Percentiles rank a stretch among this genome's conserved stretches.
Conservation (phyloP, 1,140 invertebrate genomes). For the Nymphalis io region DNA sequence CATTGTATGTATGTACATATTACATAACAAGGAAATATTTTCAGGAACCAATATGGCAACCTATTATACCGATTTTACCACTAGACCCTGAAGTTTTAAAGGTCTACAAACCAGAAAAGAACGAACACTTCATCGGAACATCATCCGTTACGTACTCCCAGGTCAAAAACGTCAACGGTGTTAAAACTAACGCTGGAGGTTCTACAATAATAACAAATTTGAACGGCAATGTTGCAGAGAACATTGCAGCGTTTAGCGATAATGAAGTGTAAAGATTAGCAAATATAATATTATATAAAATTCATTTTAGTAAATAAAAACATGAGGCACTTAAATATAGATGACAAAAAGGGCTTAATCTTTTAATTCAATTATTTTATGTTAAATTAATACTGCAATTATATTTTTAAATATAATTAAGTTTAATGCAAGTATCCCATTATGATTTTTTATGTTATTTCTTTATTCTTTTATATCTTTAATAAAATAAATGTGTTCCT, state of each 20-base stretch:
- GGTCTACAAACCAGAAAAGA: constrained; percentile 24
- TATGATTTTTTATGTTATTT: too few relatives aligned
- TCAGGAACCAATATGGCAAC: constrained; percentile 30
- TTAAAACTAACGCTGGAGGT: constrained; percentile 24
- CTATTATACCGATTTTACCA: constrained; percentile 4
- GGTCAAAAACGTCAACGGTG: constrained; percentile 30
- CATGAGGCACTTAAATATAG: too few relatives aligned
- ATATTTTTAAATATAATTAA: too few relatives aligned
- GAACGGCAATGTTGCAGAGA: constrained; percentile 31
- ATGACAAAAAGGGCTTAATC: too few relatives aligned
- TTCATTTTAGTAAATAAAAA: too few relatives aligned
- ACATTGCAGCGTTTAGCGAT: constrained; percentile 20
- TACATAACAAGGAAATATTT: not conserved
- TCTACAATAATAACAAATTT: constrained; percentile 34
- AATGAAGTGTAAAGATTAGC: constrained; percentile 2
- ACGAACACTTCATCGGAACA: constrained; percentile 34
- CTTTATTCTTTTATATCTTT: too few relatives aligned
- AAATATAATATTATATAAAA: too few relatives aligned
- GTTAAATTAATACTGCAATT: too few relatives aligned
- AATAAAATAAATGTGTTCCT: too few relatives aligned
- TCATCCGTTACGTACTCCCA: constrained; percentile 30
- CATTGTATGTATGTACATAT: not conserved
- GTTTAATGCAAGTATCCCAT: too few relatives aligned
- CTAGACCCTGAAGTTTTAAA: constrained; percentile 1
- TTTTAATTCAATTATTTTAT: too few relatives aligned